These are phyloP conservation scores for Pogonognathellus flavescens DNA, from an alignment of 1,140 invertebrate species.

Conservation along the genomic window DNA sequence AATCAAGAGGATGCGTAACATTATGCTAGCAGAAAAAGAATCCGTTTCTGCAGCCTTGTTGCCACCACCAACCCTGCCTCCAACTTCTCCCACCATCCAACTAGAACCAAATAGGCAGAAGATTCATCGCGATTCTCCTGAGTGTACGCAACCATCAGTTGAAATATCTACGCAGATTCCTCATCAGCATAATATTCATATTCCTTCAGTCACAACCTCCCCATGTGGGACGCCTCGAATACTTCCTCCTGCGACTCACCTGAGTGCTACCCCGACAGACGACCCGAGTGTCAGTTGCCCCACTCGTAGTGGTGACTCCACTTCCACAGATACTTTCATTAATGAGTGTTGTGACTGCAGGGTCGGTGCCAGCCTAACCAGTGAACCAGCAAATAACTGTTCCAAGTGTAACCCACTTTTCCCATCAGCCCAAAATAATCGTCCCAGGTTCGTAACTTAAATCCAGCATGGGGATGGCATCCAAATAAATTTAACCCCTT, in stretches of 20 bases:
- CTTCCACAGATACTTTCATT: neutral
- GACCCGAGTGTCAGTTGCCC: too few species aligned
- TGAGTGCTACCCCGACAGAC: too few species aligned
- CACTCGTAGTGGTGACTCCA: neutral
- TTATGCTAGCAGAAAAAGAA: neutral
- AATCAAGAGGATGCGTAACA: slow-evolving; percentile 29
- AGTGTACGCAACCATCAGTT: neutral
- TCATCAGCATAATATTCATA: too few species aligned
- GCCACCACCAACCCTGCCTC: neutral
- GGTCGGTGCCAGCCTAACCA: neutral
- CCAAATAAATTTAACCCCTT: neutral
- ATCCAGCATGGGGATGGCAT: too few species aligned
- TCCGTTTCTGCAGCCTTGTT: too few species aligned
- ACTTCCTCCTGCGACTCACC: too few species aligned
- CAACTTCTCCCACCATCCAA: neutral
- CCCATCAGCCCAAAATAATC: neutral
- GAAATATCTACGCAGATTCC: neutral
- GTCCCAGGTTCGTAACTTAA: neutral
- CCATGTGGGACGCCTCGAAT: too few species aligned
- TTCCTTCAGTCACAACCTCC: too few species aligned
- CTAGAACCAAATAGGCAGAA: neutral
- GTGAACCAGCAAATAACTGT: neutral
- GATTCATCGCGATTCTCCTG: neutral
- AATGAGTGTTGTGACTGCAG: neutral
- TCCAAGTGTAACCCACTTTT: neutral